Evolutionary conservation across 2,888 invertebrate genomes (phyloP).

Genomic region (Biston stratarius): DNA sequence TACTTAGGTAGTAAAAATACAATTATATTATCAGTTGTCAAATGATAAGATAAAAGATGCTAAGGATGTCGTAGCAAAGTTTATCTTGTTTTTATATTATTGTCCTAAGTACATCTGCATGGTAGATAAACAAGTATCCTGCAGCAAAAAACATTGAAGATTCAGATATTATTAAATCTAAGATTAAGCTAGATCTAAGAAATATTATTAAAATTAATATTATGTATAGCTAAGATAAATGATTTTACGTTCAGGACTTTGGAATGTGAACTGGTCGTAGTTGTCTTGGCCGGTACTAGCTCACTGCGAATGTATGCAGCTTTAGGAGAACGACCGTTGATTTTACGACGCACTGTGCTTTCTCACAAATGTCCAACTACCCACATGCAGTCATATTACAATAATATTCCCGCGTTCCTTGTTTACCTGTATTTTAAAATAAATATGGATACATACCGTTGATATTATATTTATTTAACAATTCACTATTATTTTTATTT

Average conservation of each 20-base stretch:
- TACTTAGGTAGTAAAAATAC: too few relatives aligned
- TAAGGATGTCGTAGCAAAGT: too few relatives aligned
- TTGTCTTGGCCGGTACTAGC: conserved; percentile 57
- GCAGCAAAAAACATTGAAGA: too few relatives aligned
- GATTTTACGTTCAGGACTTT: conserved; percentile 49
- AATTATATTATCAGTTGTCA: too few relatives aligned
- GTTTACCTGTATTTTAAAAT: background rate
- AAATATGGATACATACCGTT: too few relatives aligned
- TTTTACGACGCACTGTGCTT: conserved; percentile 5
- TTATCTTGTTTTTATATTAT: too few relatives aligned
- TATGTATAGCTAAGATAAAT: conserved; percentile 57
- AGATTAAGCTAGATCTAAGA: background rate
- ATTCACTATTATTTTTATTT: too few relatives aligned
- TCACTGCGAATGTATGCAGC: conserved; percentile 47
- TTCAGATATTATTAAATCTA: too few relatives aligned
- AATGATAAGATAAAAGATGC: too few relatives aligned
- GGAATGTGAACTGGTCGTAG: conserved; percentile 63
- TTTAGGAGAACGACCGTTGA: conserved; percentile 62
- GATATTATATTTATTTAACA: too few relatives aligned
- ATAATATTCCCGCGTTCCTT: background rate
- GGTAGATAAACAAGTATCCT: too few relatives aligned
- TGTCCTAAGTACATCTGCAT: too few relatives aligned
- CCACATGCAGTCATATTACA: background rate
- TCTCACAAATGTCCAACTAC: conserved; percentile 3
- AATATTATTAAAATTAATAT: background rate